Evolutionary conservation across 2,113 vertebrate species (phyloP), one percentile per base, ranked within the genome.

Genomic region (Clinocottus analis): DNA sequence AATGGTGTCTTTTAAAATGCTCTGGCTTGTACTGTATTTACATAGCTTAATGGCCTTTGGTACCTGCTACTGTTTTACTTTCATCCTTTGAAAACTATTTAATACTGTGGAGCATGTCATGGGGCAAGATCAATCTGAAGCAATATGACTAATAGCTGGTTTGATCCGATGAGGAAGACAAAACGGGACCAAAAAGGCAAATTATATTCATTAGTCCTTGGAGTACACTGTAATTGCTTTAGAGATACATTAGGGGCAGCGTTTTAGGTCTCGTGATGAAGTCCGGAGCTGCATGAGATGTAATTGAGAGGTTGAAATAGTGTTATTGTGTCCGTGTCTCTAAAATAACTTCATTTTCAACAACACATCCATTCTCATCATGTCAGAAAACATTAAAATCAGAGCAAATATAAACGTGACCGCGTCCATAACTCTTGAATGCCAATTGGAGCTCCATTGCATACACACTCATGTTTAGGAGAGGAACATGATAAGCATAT

Each of bases 221-320:
- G 78, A 88, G 84, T 78, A 73, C 67, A 74, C 66, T 83, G 87
- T 92, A 93, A 93, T 90, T 90, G 84, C 79, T 83, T 92, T 93
- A 93, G 64, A 85, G 86, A 83, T 90, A 86, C 89, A 92, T 92
- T 90, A 92, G 83, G 65, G 80, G 72, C 73, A 84, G 81, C 84
- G 27, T 87, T 90, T 87, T 80, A 85, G 76, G 75, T 70, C 73
- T 64, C 41, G 90, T 81, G 89, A 87, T 90, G 89, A 91, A 89
- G 85, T 86, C 80, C 62, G 56, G 67, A 76, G 89, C 77, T 79
- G 68, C 79, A 85, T 60, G 53, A 86, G 73, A 84, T 64, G 67
- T 87, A 88, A 92, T 56, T 89, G 87, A 88, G 76, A 70, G 74
- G 76, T 79, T 92, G 69, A 83, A 87, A 89, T 78, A 80, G 39